Percentiles rank a stretch among this genome's conserved stretches.
phyloP scores from a whole-genome alignment of 2,888 invertebrate genomes.

The Athalia circularis region DNA sequence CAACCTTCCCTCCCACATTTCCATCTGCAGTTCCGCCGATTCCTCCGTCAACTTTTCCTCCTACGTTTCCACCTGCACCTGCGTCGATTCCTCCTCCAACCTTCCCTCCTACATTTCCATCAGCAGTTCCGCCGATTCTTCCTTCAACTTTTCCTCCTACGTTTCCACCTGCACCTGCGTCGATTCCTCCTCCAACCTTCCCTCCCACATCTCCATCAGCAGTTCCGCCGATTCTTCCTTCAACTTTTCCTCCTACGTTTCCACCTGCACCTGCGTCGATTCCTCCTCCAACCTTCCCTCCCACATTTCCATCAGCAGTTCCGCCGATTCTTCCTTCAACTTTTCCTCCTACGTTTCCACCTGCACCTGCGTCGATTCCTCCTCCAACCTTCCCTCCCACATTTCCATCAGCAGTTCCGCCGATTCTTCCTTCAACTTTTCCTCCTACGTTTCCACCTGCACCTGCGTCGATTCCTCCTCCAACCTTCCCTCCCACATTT shows the following conservation, averaged over 20 bases:
- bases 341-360: constrained; percentile 20
- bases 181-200: constrained; percentile 13
- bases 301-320: not conserved
- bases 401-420: not conserved
- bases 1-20: constrained; percentile 50
- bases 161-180: constrained; percentile 27
- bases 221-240: not conserved
- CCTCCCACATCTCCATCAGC: not conserved
- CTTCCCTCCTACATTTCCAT: constrained; percentile 61
- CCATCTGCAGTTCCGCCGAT: constrained; percentile 51
- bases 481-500: constrained; percentile 32
- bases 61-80: constrained; percentile 64
- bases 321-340: not conserved
- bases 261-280: constrained; percentile 9
- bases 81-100: constrained; percentile 67
- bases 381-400: constrained; percentile 7
- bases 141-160: constrained; percentile 47
- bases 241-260: constrained; percentile 17
- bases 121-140: constrained; percentile 70
- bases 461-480: not conserved
- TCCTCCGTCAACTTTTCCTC: constrained; percentile 59
- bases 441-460: not conserved
- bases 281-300: constrained; percentile 32
- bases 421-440: constrained; percentile 14
- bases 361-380: not conserved